Percentiles rank a stretch among this genome's conserved stretches.
Conservation (phyloP, 2,888 invertebrate genomes). For the Lithophane semibrunnea region DNA sequence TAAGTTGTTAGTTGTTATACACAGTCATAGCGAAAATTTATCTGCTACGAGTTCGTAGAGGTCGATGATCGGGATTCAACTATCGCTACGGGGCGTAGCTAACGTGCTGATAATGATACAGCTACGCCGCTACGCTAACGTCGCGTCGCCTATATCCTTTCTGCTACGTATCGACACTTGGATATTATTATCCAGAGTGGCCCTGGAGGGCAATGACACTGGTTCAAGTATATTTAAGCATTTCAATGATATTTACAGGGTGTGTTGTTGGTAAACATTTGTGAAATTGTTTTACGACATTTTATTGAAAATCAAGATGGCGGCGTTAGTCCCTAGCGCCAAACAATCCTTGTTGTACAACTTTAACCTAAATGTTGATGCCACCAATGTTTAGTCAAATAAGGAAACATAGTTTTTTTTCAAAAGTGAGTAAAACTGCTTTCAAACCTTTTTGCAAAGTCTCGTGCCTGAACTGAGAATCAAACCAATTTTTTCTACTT, state of each 20-base stretch:
- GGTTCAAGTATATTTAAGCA: background rate
- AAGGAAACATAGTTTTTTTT: no score
- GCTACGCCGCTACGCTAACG: slow-evolving; percentile 24
- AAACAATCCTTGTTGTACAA: no score
- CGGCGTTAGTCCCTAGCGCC: background rate
- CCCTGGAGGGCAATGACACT: background rate
- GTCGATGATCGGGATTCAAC: background rate
- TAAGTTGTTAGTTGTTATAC: no score
- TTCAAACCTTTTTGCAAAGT: no score
- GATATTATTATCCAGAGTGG: background rate
- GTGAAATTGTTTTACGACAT: background rate
- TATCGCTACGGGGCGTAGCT: slow-evolving; percentile 35
- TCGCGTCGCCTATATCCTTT: background rate
- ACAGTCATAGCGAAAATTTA: background rate
- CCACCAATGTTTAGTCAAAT: no score
- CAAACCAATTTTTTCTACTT: no score
- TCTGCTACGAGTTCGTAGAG: background rate
- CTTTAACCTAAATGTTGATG: no score
- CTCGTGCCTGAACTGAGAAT: no score
- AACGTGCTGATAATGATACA: background rate
- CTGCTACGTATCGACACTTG: background rate
- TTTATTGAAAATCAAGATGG: background rate
- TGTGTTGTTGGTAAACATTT: background rate
- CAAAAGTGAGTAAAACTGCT: no score
- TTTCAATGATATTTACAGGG: background rate